A percentile compares a stretch with the other conserved stretches of the same genome.
Conservation (phyloP, 2,888 invertebrate species). For the Anoplius nigerrimus region DNA sequence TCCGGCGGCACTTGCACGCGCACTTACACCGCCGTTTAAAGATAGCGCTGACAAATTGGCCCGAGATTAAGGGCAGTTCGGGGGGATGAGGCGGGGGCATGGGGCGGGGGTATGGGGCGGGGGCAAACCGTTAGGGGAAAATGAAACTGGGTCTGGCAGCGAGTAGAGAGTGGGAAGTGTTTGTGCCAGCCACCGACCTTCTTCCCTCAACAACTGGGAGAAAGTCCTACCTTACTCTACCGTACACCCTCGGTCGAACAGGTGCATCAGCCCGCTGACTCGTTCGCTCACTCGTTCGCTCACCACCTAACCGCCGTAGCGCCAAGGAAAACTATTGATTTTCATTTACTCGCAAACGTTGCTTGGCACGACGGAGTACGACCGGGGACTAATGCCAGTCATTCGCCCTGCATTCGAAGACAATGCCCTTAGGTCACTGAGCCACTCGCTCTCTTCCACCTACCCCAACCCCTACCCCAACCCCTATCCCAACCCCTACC, state of each 20-base stretch:
- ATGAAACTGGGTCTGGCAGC: constrained; percentile 59
- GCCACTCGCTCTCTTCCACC: too few relatives aligned
- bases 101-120: too few relatives aligned
- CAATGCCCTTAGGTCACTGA: constrained; percentile 56
- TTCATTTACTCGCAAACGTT: constrained; percentile 56
- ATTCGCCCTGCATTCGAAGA: constrained; percentile 58
- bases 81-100: too few relatives aligned
- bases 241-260: constrained; percentile 30
- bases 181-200: constrained; percentile 1
- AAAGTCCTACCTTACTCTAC: background rate
- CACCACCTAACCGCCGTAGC: constrained; percentile 28
- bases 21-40: constrained; percentile 35
- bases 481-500: too few relatives aligned
- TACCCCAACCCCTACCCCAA: too few relatives aligned
- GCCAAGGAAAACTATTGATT: constrained; percentile 68
- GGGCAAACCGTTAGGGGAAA: constrained; percentile 41
- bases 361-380: constrained; percentile 43
- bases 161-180: too few relatives aligned
- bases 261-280: constrained; percentile 69
- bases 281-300: too few relatives aligned
- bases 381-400: too few relatives aligned
- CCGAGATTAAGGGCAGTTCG: constrained; percentile 58
- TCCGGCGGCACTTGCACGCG: constrained; percentile 28
- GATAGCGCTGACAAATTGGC: constrained; percentile 61
- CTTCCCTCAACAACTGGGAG: background rate